phyloP scores from a whole-genome alignment of 2,888 invertebrate species.

The Mesorhabditis sp. region DNA sequence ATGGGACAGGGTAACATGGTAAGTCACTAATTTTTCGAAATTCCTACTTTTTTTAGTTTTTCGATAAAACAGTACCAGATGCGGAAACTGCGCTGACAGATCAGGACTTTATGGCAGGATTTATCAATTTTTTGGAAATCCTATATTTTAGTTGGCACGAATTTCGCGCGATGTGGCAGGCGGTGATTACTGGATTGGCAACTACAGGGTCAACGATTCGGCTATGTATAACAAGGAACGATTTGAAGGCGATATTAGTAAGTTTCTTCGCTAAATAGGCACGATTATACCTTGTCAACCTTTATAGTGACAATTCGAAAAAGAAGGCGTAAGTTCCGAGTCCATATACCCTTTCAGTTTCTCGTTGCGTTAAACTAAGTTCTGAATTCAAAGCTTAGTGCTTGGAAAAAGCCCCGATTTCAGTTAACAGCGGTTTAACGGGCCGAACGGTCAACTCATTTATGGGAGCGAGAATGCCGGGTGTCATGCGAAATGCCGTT shows the following conservation, averaged over 20 bases:
- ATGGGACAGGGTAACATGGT: neutral
- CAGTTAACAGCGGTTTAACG: conserved; percentile 45
- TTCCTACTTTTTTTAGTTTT: conserved; percentile 39
- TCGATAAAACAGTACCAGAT: conserved; percentile 48
- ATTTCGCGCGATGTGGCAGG: conserved; percentile 25
- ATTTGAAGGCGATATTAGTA: conserved; percentile 56
- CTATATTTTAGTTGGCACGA: conserved; percentile 10
- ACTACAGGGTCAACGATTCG: conserved; percentile 38
- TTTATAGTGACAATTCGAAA: conserved; percentile 7
- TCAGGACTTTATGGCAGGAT: conserved; percentile 34
- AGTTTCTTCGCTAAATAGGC: neutral
- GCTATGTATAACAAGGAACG: conserved; percentile 52
- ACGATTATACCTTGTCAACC: neutral
- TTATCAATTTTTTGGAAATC: neutral
- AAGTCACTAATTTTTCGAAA: neutral
- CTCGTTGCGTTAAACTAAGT: too few species aligned
- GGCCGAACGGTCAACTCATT: conserved; percentile 39
- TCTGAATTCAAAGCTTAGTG: too few species aligned
- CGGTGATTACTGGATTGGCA: conserved; percentile 16
- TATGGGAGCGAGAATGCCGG: conserved; percentile 32
- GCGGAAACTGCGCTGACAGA: conserved; percentile 45
- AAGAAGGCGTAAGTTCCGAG: conserved; percentile 7
- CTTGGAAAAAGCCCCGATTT: conserved; percentile 11
- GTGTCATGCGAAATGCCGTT: conserved; percentile 51
- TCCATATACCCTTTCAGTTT: too few species aligned